Base-by-base conservation (phyloP, 2,888 invertebrate species). In the Leucania comma region DNA sequence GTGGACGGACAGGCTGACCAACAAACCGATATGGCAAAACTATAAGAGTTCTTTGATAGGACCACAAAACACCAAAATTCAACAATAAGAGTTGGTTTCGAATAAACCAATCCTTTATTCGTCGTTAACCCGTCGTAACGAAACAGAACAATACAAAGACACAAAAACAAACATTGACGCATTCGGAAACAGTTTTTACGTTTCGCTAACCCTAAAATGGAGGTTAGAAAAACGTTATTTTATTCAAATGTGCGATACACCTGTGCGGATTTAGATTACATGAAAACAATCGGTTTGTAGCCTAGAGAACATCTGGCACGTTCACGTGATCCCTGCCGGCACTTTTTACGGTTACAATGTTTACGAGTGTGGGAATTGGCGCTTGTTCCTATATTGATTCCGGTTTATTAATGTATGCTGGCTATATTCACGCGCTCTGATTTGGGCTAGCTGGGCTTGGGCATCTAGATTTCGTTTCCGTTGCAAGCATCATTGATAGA, bases 221-320 rank as follows among this genome's bases (percentile, higher is more conserved):
- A 66, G 60, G 68, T 57, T 81, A 80, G 80, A 77, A 69, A 77
- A 78, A 78, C 76, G 68, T 72, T 73, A 78, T 83, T 83, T 84
- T 80, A 84, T 83, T 85, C 78, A 86, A 81, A 82, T 76, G 67
- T 66, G 73, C 66, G 73, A 68, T 74, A 82, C 78, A 82, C 78
- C 81, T 81, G 79, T 78, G 76, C 72, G 78, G 76, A 78, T 80
- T 82, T 77, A 80, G 82, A 86, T 86, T 84, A 86, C 83, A 70
- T 75, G 68, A 76, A 82, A 83, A 84, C 83, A 83, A 85, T 85
- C 80, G 81, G 82, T 69, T 83, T 80, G 84, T 75, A 72, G 65
- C 75, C 79, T 76, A 72, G 75, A 72, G 59, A 80, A 75, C 74
- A 74, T 80, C 81, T 74, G 77, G 74, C 78, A 73, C 77, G 72